Conservation (phyloP, 2,888 invertebrate genomes). For the Germaria angustata region DNA sequence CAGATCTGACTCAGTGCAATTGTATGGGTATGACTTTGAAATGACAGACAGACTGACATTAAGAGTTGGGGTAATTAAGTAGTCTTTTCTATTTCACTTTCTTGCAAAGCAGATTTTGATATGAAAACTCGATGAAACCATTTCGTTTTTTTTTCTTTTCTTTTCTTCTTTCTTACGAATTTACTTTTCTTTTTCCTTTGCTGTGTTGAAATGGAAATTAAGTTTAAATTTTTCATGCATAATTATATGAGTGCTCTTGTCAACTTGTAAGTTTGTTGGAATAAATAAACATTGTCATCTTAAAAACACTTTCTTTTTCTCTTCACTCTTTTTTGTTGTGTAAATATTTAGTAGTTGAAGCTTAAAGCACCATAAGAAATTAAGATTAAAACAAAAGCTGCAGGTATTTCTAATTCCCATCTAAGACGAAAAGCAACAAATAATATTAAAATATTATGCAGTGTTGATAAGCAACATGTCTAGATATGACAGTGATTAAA, state of each 20-base stretch:
- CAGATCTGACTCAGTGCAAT: background rate
- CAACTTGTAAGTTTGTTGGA: background rate
- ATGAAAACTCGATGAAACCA: slow-evolving; percentile 28
- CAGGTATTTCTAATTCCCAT: slow-evolving; percentile 32
- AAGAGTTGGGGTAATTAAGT: slow-evolving; percentile 39
- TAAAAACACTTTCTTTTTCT: slow-evolving; percentile 59
- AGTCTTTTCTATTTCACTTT: slow-evolving; percentile 32
- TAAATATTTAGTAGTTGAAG: background rate
- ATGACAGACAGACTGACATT: slow-evolving; percentile 39
- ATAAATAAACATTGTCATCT: slow-evolving; percentile 46
- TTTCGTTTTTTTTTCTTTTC: background rate
- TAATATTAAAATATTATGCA: background rate
- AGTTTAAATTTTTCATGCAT: slow-evolving; percentile 2
- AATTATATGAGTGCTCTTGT: background rate
- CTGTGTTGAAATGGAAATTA: slow-evolving; percentile 30
- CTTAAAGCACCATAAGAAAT: slow-evolving; percentile 19
- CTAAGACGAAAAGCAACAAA: background rate
- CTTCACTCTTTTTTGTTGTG: slow-evolving; percentile 7
- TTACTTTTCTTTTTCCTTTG: background rate
- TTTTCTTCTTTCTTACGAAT: no score
- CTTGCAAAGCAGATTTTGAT: slow-evolving; percentile 13
- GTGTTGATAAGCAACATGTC: slow-evolving; percentile 5
- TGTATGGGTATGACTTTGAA: slow-evolving; percentile 17
- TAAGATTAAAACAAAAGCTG: slow-evolving; percentile 31
- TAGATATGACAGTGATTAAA: slow-evolving; percentile 42